Conservation (phyloP, 1,140 invertebrate species). For the Papilio dardanus region DNA sequence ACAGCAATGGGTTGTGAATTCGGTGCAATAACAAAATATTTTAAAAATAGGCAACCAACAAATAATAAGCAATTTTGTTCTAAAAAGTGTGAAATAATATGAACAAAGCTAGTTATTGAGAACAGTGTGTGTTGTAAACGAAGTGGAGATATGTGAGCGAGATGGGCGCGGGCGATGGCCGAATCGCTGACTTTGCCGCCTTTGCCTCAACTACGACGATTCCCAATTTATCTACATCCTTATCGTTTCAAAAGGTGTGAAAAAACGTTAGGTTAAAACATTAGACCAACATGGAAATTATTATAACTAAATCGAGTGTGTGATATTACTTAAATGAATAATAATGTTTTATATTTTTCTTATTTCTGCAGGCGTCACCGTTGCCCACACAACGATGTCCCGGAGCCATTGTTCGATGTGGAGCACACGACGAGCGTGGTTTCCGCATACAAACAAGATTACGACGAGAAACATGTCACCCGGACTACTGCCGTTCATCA, state of each 20-base stretch:
- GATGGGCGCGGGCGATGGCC: constrained; percentile 73
- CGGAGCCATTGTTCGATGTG: constrained; percentile 84
- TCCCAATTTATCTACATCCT: constrained; percentile 67
- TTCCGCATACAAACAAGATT: constrained; percentile 86
- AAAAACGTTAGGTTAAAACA: neutral
- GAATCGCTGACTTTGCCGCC: constrained; percentile 68
- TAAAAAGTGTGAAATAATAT: neutral
- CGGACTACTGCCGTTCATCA: constrained; percentile 80
- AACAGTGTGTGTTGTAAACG: constrained; percentile 31
- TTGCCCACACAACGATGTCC: constrained; percentile 84
- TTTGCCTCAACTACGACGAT: constrained; percentile 60
- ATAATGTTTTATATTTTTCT: constrained; percentile 13
- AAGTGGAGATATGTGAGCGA: constrained; percentile 51
- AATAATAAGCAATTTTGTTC: constrained; percentile 1
- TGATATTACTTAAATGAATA: neutral
- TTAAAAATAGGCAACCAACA: neutral
- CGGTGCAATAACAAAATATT: neutral
- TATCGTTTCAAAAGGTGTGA: constrained; percentile 70
- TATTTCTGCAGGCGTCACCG: constrained; percentile 83
- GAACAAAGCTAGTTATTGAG: neutral
- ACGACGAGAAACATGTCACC: constrained; percentile 85
- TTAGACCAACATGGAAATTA: neutral
- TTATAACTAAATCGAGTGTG: neutral
- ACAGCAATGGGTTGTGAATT: constrained; percentile 13
- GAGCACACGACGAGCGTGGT: constrained; percentile 82